These are phyloP conservation scores for Crossocerus cetratus DNA, from an alignment of 2,888 invertebrate genomes.

Conservation along the genomic window DNA sequence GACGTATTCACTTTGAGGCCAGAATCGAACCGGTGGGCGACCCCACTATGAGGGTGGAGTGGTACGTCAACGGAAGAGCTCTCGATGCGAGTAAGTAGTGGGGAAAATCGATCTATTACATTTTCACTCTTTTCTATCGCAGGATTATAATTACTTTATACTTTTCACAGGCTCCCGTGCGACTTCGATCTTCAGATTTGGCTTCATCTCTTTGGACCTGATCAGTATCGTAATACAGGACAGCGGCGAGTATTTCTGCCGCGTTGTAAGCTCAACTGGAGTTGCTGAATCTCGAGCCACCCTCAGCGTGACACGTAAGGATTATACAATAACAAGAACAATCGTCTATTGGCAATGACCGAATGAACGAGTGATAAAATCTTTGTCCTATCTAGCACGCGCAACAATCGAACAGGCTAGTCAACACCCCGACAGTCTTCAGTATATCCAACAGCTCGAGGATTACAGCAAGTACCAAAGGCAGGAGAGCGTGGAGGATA, in stretches of 20 bases:
- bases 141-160: neutral
- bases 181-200: conserved; percentile 97
- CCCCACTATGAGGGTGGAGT: conserved; percentile 96
- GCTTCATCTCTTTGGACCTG: conserved; percentile 96
- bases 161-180: conserved; percentile 89
- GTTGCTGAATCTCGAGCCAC: conserved; percentile 90
- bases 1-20: conserved; percentile 97
- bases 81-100: conserved; percentile 90
- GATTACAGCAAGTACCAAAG: conserved; percentile 93
- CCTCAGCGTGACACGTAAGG: conserved; percentile 84
- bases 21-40: conserved; percentile 98
- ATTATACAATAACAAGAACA: neutral
- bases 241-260: conserved; percentile 93
- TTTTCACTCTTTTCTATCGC: neutral
- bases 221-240: conserved; percentile 91
- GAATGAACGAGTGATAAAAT: neutral
- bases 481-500: conserved; percentile 90
- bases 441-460: conserved; percentile 93
- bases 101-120: neutral
- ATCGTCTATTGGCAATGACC: neutral
- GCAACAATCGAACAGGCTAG: conserved; percentile 91
- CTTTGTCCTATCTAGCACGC: conserved; percentile 79
- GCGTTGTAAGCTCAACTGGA: conserved; percentile 91
- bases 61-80: conserved; percentile 95
- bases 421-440: conserved; percentile 94